A percentile compares a stretch with the other conserved stretches of the same genome.
phyloP scores from a whole-genome alignment of 2,113 vertebrate species.

The Microtus ochrogaster region DNA sequence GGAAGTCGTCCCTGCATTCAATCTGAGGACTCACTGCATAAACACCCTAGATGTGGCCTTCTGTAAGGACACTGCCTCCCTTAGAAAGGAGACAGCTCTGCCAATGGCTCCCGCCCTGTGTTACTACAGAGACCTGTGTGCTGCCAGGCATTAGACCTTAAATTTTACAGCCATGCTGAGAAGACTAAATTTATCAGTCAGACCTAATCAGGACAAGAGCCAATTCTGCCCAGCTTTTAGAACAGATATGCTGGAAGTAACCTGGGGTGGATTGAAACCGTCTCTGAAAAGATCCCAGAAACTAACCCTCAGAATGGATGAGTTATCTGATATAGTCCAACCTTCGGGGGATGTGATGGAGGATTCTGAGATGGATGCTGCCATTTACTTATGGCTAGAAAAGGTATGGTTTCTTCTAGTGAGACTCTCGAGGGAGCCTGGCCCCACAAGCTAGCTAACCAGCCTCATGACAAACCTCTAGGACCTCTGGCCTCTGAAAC shows the following conservation, averaged over 20 bases:
- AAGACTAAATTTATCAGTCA: neutral
- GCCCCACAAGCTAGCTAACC: neutral
- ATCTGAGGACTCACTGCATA: neutral
- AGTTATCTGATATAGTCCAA: neutral
- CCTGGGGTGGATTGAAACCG: neutral
- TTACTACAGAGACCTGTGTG: neutral
- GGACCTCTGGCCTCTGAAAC: neutral
- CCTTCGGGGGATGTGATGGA: neutral
- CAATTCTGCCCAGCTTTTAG: neutral
- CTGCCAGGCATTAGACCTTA: neutral
- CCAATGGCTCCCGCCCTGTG: neutral
- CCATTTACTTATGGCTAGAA: neutral
- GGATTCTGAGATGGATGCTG: neutral
- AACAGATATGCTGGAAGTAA: neutral
- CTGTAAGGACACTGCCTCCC: neutral
- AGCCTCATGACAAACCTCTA: neutral
- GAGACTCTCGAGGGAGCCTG: neutral
- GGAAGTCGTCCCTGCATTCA: neutral
- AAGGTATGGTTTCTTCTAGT: neutral
- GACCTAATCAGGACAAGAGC: neutral
- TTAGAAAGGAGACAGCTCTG: neutral
- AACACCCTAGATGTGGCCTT: neutral
- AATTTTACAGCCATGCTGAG: neutral
- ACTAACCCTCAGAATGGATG: neutral
- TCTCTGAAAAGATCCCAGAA: neutral